phyloP scores from a whole-genome alignment of 2,888 invertebrate species.

The Dynastes grantii region DNA sequence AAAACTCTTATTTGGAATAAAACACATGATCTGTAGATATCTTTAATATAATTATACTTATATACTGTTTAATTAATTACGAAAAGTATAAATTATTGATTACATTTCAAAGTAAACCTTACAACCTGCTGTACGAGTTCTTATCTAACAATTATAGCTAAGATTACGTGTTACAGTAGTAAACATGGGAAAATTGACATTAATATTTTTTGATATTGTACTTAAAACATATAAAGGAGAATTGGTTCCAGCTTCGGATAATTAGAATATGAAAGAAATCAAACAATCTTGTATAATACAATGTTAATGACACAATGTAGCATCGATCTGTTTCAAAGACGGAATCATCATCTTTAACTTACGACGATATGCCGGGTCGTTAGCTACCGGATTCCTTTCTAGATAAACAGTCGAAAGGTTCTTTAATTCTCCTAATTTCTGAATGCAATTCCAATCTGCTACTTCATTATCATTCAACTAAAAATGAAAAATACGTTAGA shows the following conservation, averaged over 20 bases:
- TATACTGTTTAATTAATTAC: background rate
- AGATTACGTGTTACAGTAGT: background rate
- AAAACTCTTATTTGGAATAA: background rate
- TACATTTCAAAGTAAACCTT: background rate
- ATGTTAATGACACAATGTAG: conserved; percentile 81
- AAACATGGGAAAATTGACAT: background rate
- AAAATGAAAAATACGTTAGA: conserved; percentile 67
- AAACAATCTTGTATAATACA: background rate
- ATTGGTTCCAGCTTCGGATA: background rate
- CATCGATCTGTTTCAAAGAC: conserved; percentile 93
- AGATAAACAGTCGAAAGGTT: conserved; percentile 90
- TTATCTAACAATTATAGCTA: background rate
- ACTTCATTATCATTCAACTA: conserved; percentile 92
- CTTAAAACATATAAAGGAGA: background rate
- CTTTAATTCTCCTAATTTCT: conserved; percentile 79
- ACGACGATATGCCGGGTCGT: conserved; percentile 89
- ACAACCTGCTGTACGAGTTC: background rate
- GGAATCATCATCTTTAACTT: conserved; percentile 93
- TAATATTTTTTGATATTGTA: background rate
- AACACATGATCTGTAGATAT: background rate
- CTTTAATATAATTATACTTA: background rate
- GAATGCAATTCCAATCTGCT: conserved; percentile 87
- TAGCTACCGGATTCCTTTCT: conserved; percentile 91
- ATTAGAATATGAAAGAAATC: background rate
- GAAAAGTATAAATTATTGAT: conserved; percentile 6